Base-by-base conservation (phyloP, 2,797 vertebrate species). In the Manis javanica region DNA sequence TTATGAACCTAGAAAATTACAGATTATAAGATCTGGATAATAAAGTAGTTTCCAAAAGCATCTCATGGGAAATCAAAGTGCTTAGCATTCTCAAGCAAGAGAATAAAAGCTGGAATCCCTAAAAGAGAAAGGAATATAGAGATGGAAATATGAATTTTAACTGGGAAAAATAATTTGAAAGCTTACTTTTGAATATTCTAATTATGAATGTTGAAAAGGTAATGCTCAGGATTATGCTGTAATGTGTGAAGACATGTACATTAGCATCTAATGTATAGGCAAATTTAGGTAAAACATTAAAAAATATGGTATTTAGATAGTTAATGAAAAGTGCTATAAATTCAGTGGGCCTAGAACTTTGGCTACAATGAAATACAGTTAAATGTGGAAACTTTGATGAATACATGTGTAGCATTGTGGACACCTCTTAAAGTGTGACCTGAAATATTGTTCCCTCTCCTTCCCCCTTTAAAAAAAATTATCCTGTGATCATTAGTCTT, bases 1-100 rank as follows among this genome's bases (percentile, higher is more conserved):
- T 98, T 87, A 87, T 94, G 66, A 51, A 90, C 87, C 89, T 84
- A 11, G 87, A 94, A 98, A 97, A 97, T 90, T 97, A 90, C 72
- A 91, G 71, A 87, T 79, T 16, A 7, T 91, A 71, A 82, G 53
- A 87, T 95, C 69, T 95, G 84, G 34, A 74, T 96, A 90, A 96
- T 96, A 96, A 96, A 92, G 79, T 78, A 39, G 94, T 74, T 86
- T 94, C 78, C 79, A 95, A 96, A 88, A 55, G 0, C 74, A 95
- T 89, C 78, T 90, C 55, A 78, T 91, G 92, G 94, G 87, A 97
- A 94, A 92, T 91, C 90, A 96, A 71, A 93, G 95, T 90, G 74
- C 85, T 87, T 29, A 84, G n/a, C 61, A 71, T 95, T 97, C 81
- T 92, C 84, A 93, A 91, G 55, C 49, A 95, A 74, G 96, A 86